A percentile compares a stretch with the other conserved stretches of the same genome.
These are phyloP conservation scores for Camptogramma bilineatum DNA, from an alignment of 2,888 invertebrate genomes.

Conservation along the genomic window DNA sequence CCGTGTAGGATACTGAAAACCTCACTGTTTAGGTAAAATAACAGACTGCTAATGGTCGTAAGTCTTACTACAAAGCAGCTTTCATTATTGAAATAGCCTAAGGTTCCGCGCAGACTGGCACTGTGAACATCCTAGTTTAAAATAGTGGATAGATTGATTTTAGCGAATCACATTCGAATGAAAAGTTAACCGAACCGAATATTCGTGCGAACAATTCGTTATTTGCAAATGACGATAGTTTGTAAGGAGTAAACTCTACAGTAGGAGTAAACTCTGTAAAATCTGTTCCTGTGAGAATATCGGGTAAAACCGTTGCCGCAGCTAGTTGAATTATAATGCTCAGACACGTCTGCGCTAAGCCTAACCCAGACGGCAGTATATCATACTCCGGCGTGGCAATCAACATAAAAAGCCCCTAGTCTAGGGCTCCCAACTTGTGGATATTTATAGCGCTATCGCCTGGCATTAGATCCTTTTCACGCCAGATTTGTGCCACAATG, in stretches of 20 bases:
- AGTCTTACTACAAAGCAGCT: constrained; percentile 25
- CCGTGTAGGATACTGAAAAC: constrained; percentile 6
- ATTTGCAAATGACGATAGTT: too few relatives aligned
- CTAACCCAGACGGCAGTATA: constrained; percentile 15
- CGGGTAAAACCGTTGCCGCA: too few relatives aligned
- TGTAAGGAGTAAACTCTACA: too few relatives aligned
- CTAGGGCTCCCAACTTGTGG: constrained; percentile 23
- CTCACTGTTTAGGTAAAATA: neutral
- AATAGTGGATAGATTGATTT: too few relatives aligned
- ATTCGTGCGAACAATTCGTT: too few relatives aligned
- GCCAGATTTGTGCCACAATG: constrained; percentile 7
- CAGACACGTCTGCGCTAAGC: neutral
- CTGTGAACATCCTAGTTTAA: too few relatives aligned
- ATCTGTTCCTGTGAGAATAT: too few relatives aligned
- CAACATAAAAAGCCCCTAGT: constrained; percentile 39
- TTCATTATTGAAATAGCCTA: constrained; percentile 35
- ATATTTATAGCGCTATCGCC: constrained; percentile 32
- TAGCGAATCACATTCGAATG: too few relatives aligned
- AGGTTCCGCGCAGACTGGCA: neutral
- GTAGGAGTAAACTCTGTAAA: too few relatives aligned
- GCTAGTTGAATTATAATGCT: too few relatives aligned
- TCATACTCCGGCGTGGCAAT: constrained; percentile 33
- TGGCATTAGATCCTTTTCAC: constrained; percentile 19
- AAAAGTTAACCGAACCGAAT: too few relatives aligned
- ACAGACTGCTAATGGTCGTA: constrained; percentile 4